Evolutionary conservation across 2,888 invertebrate species (phyloP).

Genomic region (Syrphus vitripennis): DNA sequence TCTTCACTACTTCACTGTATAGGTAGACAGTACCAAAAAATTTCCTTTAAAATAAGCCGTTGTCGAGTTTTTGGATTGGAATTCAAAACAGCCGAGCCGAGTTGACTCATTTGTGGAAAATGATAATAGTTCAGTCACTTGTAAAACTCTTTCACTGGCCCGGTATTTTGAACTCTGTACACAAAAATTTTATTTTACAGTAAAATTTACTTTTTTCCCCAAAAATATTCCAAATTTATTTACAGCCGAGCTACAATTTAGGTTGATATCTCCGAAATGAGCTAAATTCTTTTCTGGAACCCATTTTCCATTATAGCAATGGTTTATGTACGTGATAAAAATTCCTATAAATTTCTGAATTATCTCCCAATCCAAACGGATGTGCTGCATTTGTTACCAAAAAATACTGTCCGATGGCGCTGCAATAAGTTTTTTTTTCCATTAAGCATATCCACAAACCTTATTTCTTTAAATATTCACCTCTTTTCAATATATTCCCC

Average conservation of each 20-base stretch:
- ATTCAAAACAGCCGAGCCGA: too few relatives aligned
- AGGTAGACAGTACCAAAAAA: too few relatives aligned
- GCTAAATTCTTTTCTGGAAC: not conserved
- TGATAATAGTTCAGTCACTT: too few relatives aligned
- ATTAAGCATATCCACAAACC: constrained; percentile 7
- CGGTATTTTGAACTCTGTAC: too few relatives aligned
- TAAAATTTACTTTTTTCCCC: not conserved
- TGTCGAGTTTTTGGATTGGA: too few relatives aligned
- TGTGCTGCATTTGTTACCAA: constrained; percentile 77
- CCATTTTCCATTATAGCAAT: not conserved
- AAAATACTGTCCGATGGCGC: constrained; percentile 76
- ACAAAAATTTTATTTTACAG: too few relatives aligned
- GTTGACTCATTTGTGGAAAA: too few relatives aligned
- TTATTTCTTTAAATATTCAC: constrained; percentile 70
- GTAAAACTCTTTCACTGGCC: too few relatives aligned
- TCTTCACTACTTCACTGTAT: too few relatives aligned
- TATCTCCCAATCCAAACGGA: constrained; percentile 75
- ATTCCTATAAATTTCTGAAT: constrained; percentile 36
- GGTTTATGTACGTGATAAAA: not conserved
- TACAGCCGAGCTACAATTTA: not conserved
- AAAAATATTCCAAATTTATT: not conserved
- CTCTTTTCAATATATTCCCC: constrained; percentile 77
- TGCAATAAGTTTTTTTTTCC: constrained; percentile 56
- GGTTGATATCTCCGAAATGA: not conserved
- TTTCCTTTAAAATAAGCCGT: too few relatives aligned